Evolutionary conservation across 2,113 vertebrate species (phyloP), one percentile per base, ranked within the genome.

Genomic region (Syrrhaptes paradoxus): DNA sequence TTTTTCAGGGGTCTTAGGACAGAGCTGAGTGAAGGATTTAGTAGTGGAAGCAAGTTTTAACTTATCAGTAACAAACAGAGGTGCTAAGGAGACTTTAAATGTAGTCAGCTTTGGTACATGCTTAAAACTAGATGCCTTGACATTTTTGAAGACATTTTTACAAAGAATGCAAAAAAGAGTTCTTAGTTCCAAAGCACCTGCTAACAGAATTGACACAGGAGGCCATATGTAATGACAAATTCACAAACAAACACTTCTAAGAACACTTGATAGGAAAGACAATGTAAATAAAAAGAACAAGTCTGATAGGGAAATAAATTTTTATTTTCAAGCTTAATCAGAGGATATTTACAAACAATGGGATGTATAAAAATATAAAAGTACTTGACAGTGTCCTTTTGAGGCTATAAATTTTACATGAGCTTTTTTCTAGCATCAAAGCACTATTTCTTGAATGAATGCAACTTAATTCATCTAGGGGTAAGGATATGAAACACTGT

Each of bases 331-430:
- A 97, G 97, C 95, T 97, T 98, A 85, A 85, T 95, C 96, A 95
- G 85, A 97, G 87, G 94, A 85, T 98, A 98, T 98, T 98, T 98
- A 98, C 98, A 98, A 98, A 98, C 95, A 97, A 92, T 55, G 84
- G 97, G 92, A 92, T 96, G 95, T 98, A 98, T 97, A 98, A 98
- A 98, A 98, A 98, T 98, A 98, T 97, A 98, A 98, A 98, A 97
- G 97, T 97, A 98, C 93, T 97, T 83, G 95, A 98, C 96, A 97
- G 94, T 98, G 97, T 98, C 95, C 96, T 97, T 97, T 96, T 90
- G 73, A 97, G 95, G 95, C 96, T 97, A 97, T 89, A 95, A 89
- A 97, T 97, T 97, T 97, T 98, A 98, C 97, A 97, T 96, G 96
- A 98, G 92, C 94, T 97, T 96, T 97, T 98, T 97, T 96, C 95